phyloP scores from a whole-genome alignment of 1,140 invertebrate species.

The Diorhabda elongata region DNA sequence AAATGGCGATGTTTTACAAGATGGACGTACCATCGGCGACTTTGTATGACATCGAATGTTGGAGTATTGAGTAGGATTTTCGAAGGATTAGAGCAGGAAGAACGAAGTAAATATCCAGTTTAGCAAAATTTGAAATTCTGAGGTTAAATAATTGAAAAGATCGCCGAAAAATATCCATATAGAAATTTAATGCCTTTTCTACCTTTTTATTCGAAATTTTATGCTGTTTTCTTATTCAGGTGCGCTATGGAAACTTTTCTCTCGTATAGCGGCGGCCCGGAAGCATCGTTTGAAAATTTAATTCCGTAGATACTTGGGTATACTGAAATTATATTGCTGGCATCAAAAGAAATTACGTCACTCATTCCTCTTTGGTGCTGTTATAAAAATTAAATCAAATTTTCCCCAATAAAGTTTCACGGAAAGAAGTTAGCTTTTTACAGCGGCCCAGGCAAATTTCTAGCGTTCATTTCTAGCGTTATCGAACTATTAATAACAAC shows the following conservation, averaged over 20 bases:
- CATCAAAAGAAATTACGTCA: constrained; percentile 48
- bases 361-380: constrained; percentile 46
- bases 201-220: constrained; percentile 22
- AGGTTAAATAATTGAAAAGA: constrained; percentile 1
- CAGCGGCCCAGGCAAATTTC: constrained; percentile 38
- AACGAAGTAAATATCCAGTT: no score
- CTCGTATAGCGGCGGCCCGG: constrained; percentile 26
- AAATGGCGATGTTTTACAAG: no score
- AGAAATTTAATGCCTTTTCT: constrained; percentile 5
- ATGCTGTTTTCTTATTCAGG: constrained; percentile 38
- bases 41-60: no score
- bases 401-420: constrained; percentile 47
- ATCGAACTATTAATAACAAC: no score
- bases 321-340: constrained; percentile 46
- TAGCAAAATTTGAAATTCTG: neutral
- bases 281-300: constrained; percentile 35
- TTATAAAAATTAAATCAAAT: constrained; percentile 49
- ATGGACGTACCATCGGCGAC: no score
- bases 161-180: neutral
- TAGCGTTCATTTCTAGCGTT: constrained; percentile 5
- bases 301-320: constrained; percentile 42
- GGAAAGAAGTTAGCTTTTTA: constrained; percentile 45
- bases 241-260: constrained; percentile 36
- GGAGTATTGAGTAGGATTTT: no score
- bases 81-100: no score